Percentiles rank a stretch among this genome's conserved stretches.
Conservation (phyloP, 2,888 invertebrate species). For the Furcula furcula region DNA sequence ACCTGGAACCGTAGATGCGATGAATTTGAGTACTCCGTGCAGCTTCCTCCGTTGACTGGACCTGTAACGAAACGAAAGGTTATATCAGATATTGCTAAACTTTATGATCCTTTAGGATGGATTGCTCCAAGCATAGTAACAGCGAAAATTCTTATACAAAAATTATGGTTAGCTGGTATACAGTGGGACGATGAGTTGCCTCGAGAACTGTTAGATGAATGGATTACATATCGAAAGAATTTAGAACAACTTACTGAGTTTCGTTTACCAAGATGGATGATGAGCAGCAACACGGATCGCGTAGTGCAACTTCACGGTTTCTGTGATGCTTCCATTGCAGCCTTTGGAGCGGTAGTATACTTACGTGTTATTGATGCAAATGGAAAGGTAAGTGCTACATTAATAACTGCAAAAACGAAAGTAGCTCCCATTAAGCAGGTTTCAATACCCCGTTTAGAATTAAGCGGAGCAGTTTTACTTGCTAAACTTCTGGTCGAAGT, state of each 20-base stretch:
- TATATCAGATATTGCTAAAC: too few species aligned
- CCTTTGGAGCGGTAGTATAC: neutral
- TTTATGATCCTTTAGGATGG: too few species aligned
- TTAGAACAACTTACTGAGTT: neutral
- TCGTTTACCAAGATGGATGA: neutral
- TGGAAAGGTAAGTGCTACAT: neutral
- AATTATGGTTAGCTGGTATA: too few species aligned
- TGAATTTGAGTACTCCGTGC: too few species aligned
- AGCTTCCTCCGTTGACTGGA: too few species aligned
- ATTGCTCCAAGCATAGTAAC: too few species aligned
- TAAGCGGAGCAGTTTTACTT: conserved; percentile 8
- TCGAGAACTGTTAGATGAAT: neutral
- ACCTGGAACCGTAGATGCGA: too few species aligned
- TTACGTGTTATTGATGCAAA: neutral
- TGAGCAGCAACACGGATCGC: neutral
- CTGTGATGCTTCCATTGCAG: neutral
- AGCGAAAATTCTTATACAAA: too few species aligned
- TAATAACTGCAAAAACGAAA: conserved; percentile 9
- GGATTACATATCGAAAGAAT: neutral
- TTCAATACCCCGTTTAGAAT: conserved; percentile 11
- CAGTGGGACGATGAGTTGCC: conserved; percentile 1
- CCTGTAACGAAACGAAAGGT: too few species aligned
- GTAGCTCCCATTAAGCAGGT: conserved; percentile 14
- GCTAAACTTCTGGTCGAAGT: conserved; percentile 9
- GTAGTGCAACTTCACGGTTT: neutral